phyloP scores from a whole-genome alignment of 2,888 invertebrate genomes.

The Tethea ocularis region DNA sequence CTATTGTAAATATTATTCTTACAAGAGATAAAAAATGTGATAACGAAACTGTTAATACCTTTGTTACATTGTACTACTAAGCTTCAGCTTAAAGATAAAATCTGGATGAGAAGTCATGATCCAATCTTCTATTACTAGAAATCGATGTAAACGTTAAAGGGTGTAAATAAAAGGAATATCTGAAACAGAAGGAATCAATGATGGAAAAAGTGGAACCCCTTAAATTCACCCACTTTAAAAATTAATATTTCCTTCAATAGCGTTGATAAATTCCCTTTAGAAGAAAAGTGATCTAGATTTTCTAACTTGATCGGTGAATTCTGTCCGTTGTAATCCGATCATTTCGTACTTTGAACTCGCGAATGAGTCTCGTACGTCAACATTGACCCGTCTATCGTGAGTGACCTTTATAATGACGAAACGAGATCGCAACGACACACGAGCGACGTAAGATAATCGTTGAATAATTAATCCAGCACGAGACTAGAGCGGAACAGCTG shows the following conservation, averaged over 20 bases:
- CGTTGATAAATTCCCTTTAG: background rate
- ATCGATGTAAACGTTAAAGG: no score
- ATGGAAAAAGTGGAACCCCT: background rate
- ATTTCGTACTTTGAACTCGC: conserved; percentile 1
- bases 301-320: background rate
- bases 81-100: no score
- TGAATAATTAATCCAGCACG: conserved; percentile 6
- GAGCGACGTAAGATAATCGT: conserved; percentile 3
- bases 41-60: background rate
- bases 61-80: background rate
- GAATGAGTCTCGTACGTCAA: background rate
- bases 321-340: background rate
- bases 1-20: background rate
- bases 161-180: background rate
- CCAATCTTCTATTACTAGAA: background rate
- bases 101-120: no score
- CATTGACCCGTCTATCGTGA: conserved; percentile 2
- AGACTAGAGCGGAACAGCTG: conserved; percentile 5
- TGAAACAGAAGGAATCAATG: background rate
- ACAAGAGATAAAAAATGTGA: background rate
- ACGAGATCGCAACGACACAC: conserved; percentile 3
- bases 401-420: background rate
- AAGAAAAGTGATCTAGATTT: background rate
- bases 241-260: background rate
- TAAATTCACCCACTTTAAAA: background rate